Evolutionary conservation across 1,140 invertebrate genomes (phyloP), one percentile per base, ranked within the genome.

Genomic region (Penaeus vannamei): DNA sequence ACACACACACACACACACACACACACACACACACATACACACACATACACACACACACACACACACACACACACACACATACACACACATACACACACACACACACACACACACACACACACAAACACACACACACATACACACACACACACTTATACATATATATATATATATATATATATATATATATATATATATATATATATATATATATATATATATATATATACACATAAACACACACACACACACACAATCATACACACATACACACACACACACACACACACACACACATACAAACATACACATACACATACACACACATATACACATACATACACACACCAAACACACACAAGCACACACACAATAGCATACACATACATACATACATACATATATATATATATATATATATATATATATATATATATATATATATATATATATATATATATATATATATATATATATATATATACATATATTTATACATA

Each of bases 141-240:
- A 64, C n/a, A 64, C 62, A 64, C n/a, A 64, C 62, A 64, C n/a
- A 64, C 62, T 19, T 64, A 64, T n/a, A 64, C n/a, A 64, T n/a
- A 64, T 64, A 64, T n/a, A 64, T 64, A 64, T n/a, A 64, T 64
- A 64, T n/a, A 64, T 64, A 64, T n/a, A 64, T 64, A 64, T n/a
- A 64, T 64, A 64, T n/a, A 64, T 64, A 64, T n/a, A 64, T 64
- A 64, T n/a, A 64, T 64, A 64, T n/a, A 64, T 64, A 64, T n/a
- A 64, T 64, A 64, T n/a, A 64, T 64, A 64, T n/a, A 64, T 64
- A 64, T n/a, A 64, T 64, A 64, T n/a, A 64, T 64, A 64, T n/a
- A 64, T n/a, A 64, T n/a, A 64, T n/a, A n/a, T 17, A n/a, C n/a
- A n/a, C n/a, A n/a, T n/a, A n/a, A n/a, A n/a, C n/a, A n/a, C n/a